phyloP scores from a whole-genome alignment of 2,113 vertebrate genomes.

The Labeo catla region DNA sequence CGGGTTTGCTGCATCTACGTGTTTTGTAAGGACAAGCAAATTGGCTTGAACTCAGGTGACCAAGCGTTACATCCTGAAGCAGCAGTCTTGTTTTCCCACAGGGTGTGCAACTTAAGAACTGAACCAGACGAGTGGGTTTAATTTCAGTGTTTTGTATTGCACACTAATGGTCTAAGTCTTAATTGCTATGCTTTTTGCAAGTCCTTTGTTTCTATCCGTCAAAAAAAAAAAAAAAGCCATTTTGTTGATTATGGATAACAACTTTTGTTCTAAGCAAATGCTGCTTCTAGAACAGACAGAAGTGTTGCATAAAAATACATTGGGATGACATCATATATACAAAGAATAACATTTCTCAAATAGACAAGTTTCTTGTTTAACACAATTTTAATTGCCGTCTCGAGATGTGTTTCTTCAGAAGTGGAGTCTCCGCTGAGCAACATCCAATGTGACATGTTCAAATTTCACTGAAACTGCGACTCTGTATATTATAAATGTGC shows the following conservation, averaged over 20 bases:
- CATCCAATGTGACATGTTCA: slow-evolving; percentile 47
- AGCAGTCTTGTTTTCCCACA: slow-evolving; percentile 37
- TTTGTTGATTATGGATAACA: slow-evolving; percentile 17
- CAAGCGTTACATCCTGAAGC: slow-evolving; percentile 26
- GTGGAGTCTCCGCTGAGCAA: slow-evolving; percentile 20
- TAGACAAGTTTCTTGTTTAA: not conserved
- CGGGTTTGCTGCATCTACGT: not conserved
- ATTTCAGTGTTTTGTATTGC: slow-evolving; percentile 20
- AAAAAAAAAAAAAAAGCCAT: slow-evolving; percentile 21
- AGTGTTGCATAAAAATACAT: not conserved
- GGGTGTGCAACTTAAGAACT: slow-evolving; percentile 12
- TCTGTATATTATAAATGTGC: too few species aligned
- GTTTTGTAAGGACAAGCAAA: slow-evolving; percentile 37
- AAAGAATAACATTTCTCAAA: not conserved
- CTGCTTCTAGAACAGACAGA: not conserved
- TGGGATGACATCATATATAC: not conserved
- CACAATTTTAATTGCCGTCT: slow-evolving; percentile 18
- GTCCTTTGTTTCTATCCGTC: not conserved
- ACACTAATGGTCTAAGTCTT: not conserved
- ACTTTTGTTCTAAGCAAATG: not conserved
- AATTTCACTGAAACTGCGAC: too few species aligned
- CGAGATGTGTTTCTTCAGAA: not conserved
- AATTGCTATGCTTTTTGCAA: slow-evolving; percentile 13
- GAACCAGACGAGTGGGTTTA: slow-evolving; percentile 23
- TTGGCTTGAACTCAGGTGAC: slow-evolving; percentile 41